Percentiles rank a stretch among this genome's conserved stretches.
Conservation (phyloP, 2,113 vertebrate species). For the Pachypanchax playfairii region DNA sequence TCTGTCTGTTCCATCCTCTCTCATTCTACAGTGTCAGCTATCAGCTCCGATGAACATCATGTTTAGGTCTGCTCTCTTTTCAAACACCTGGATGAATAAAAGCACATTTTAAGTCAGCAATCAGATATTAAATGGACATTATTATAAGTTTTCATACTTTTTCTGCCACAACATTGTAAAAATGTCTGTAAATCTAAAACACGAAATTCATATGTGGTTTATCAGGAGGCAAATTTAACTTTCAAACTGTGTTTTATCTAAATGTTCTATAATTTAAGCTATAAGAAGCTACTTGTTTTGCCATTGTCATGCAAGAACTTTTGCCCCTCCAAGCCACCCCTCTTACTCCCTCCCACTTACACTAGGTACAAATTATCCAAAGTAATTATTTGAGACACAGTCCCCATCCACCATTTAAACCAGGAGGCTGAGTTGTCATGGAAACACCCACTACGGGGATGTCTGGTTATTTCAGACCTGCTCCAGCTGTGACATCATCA, state of each 20-base stretch:
- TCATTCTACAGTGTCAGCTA: constrained; percentile 78
- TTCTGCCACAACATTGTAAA: not conserved
- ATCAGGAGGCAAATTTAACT: not conserved
- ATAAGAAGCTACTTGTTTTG: not conserved
- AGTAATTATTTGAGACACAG: constrained; percentile 66
- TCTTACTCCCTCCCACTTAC: constrained; percentile 8
- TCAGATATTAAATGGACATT: constrained; percentile 31
- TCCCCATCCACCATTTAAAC: constrained; percentile 58
- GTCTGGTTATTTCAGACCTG: constrained; percentile 67
- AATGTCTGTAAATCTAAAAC: not conserved
- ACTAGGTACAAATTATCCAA: constrained; percentile 53
- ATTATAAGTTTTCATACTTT: constrained; percentile 21
- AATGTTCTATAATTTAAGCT: constrained; percentile 1
- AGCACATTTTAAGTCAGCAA: constrained; percentile 32
- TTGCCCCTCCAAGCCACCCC: constrained; percentile 8
- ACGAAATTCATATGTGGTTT: not conserved
- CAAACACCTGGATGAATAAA: constrained; percentile 62
- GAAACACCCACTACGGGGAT: constrained; percentile 66
- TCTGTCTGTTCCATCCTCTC: constrained; percentile 84
- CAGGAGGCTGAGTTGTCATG: constrained; percentile 71
- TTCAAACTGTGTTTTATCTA: not conserved
- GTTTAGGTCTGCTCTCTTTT: constrained; percentile 37
- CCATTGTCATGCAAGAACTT: constrained; percentile 17
- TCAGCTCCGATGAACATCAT: constrained; percentile 61
- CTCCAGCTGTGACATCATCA: constrained; percentile 64